Evolutionary conservation across 2,113 vertebrate species (phyloP).

Genomic region (Coreoperca whiteheadi): DNA sequence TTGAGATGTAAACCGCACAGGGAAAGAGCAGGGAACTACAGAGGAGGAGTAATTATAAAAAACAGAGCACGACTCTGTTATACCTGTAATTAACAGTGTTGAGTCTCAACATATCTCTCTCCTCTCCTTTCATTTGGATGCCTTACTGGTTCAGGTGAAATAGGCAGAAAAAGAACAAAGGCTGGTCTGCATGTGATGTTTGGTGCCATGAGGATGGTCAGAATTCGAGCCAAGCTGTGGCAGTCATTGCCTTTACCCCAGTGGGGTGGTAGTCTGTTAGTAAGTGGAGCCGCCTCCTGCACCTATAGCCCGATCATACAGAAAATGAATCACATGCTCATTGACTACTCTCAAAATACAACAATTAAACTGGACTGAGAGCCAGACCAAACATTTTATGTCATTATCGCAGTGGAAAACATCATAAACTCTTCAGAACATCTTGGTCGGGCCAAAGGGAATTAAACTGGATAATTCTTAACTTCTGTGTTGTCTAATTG

Average conservation of each 20-base stretch:
- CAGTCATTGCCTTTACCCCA: background rate
- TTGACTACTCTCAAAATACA: no score
- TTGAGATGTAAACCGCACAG: conserved; percentile 50
- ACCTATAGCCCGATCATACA: background rate
- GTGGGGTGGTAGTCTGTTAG: background rate
- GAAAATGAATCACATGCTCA: background rate
- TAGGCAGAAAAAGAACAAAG: background rate
- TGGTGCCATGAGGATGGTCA: background rate
- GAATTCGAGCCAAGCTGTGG: background rate
- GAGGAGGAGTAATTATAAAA: conserved; percentile 66
- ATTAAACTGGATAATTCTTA: background rate
- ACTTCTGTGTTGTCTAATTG: background rate
- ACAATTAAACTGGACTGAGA: conserved; percentile 14
- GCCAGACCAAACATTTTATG: conserved; percentile 8
- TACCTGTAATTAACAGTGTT: conserved; percentile 67
- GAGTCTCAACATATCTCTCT: conserved; percentile 45
- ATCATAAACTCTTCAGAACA: conserved; percentile 42
- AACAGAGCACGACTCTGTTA: conserved; percentile 40
- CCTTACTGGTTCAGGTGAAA: conserved; percentile 40
- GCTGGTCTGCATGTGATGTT: background rate
- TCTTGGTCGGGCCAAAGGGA: conserved; percentile 39
- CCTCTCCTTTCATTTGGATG: conserved; percentile 41
- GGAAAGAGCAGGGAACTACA: conserved; percentile 46
- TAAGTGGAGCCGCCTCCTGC: background rate
- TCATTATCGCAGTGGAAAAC: conserved; percentile 38